Percentiles rank a stretch among this genome's conserved stretches.
phyloP scores from a whole-genome alignment of 2,797 vertebrate species.

The Scolopax rusticola region DNA sequence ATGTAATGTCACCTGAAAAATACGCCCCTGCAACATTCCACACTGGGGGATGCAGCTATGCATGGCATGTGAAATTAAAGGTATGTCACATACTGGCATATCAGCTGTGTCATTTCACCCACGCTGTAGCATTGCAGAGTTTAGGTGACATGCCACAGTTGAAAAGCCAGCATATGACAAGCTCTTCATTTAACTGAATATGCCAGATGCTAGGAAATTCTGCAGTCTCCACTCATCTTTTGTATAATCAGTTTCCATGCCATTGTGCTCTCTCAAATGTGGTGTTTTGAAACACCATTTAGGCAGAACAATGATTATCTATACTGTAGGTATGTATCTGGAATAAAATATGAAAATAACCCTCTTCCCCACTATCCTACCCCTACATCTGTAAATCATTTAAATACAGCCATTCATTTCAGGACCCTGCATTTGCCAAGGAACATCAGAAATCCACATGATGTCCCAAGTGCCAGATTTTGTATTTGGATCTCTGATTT shows the following conservation, averaged over 20 bases:
- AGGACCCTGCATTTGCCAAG: conserved; percentile 1
- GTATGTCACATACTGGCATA: background rate
- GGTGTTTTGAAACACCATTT: conserved; percentile 20
- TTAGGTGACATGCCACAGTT: background rate
- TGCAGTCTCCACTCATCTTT: background rate
- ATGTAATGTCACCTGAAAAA: background rate
- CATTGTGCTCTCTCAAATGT: background rate
- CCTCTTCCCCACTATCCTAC: background rate
- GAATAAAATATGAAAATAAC: conserved; percentile 9
- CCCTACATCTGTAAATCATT: conserved; percentile 31
- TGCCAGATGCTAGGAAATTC: conserved; percentile 65
- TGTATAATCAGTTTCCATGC: conserved; percentile 25
- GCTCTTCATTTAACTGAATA: background rate
- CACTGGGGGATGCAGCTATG: background rate
- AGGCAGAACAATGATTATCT: conserved; percentile 22
- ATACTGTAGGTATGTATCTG: background rate
- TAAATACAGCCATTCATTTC: conserved; percentile 29
- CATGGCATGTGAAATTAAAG: background rate
- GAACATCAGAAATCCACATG: conserved; percentile 37
- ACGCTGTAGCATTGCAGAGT: background rate
- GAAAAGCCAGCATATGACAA: conserved; percentile 44
- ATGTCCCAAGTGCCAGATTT: conserved; percentile 58
- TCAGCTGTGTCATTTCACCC: conserved; percentile 2
- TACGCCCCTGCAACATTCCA: background rate
- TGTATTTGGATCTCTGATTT: conserved; percentile 57